Percentiles rank a stretch among this genome's conserved stretches.
These are phyloP conservation scores for Cladorhizidae sp. DNA, from an alignment of 37 sponge, comb jelly and placozoan species.

Conservation along the genomic window DNA sequence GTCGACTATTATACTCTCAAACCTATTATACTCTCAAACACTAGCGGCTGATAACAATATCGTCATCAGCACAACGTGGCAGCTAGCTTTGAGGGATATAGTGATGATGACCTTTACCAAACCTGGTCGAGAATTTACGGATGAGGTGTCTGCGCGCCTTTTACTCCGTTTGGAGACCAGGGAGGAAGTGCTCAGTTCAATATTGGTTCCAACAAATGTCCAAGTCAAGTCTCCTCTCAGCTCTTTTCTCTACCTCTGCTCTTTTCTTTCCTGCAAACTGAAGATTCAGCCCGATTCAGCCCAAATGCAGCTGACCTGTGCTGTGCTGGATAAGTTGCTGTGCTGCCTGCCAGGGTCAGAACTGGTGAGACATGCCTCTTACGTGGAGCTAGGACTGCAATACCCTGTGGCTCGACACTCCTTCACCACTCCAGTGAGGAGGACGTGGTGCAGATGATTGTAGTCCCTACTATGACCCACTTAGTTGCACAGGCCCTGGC, in stretches of 20 bases:
- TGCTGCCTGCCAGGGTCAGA: slow-evolving; percentile 19
- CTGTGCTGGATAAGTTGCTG: slow-evolving; percentile 52
- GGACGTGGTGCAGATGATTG: neutral
- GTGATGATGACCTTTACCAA: too few species aligned
- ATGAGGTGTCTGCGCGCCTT: neutral
- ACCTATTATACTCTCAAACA: too few species aligned
- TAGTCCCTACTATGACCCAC: slow-evolving; percentile 67
- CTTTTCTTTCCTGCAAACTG: slow-evolving; percentile 26
- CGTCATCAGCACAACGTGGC: too few species aligned
- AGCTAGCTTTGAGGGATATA: too few species aligned
- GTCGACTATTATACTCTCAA: too few species aligned
- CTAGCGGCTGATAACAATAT: too few species aligned
- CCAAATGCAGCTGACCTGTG: slow-evolving; percentile 27
- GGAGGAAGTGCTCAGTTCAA: slow-evolving; percentile 21
- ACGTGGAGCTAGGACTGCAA: slow-evolving; percentile 75
- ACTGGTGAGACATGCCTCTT: slow-evolving; percentile 1
- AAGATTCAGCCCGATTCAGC: neutral
- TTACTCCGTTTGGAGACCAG: neutral
- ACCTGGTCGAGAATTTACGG: too few species aligned
- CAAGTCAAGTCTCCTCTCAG: slow-evolving; percentile 4
- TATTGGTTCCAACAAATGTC: slow-evolving; percentile 27
- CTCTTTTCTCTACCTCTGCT: slow-evolving; percentile 37
- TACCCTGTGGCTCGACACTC: slow-evolving; percentile 14
- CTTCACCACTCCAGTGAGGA: neutral
- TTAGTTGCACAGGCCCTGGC: slow-evolving; percentile 58